These are phyloP conservation scores for Strix occidentalis DNA, from an alignment of 2,797 vertebrate species.

Conservation along the genomic window DNA sequence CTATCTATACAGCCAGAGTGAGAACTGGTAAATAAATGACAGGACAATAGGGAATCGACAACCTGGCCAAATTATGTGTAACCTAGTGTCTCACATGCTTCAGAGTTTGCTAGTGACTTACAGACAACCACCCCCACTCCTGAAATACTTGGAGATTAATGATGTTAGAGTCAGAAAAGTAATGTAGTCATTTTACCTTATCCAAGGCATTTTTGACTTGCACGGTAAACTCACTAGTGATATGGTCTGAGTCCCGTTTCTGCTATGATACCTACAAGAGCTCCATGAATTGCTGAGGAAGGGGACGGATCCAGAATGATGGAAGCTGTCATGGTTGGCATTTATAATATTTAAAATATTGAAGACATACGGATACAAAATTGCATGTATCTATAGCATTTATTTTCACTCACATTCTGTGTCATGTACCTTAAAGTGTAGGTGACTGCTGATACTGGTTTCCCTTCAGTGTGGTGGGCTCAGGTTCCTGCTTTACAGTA, in stretches of 20 bases:
- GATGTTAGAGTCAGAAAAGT: not conserved
- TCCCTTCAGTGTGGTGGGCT: not conserved
- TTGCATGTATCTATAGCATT: not conserved
- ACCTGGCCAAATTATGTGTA: not conserved
- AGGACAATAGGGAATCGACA: not conserved
- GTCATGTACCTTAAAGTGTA: not conserved
- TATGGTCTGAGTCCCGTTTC: not conserved
- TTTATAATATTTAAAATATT: not conserved
- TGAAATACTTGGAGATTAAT: not conserved
- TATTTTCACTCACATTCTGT: not conserved
- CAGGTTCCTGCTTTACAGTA: not conserved
- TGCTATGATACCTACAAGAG: not conserved
- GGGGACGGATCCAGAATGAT: not conserved
- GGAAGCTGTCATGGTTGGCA: accelerated
- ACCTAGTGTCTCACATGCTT: not conserved
- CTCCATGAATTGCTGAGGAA: not conserved
- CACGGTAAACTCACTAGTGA: not conserved
- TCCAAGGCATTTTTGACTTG: not conserved
- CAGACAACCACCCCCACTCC: not conserved
- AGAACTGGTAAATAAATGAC: not conserved
- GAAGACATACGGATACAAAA: not conserved
- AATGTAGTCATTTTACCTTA: not conserved
- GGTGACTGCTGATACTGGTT: not conserved
- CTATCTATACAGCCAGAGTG: not conserved
- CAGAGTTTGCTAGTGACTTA: not conserved